Conservation (phyloP, 1,140 invertebrate genomes). For the Fopius arisanus region DNA sequence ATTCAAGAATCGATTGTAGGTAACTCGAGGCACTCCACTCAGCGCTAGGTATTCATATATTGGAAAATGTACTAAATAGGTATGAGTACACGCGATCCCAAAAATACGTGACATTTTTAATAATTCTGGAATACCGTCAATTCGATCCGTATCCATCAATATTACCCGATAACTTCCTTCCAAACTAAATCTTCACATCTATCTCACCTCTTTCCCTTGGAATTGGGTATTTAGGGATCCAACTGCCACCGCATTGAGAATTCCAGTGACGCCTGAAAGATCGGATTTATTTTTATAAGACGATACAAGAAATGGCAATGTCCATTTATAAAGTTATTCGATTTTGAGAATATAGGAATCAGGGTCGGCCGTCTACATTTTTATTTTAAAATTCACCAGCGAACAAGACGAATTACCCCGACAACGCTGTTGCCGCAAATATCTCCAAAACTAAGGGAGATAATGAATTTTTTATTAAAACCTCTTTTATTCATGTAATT, state of each 20-base stretch:
- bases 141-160: slow-evolving; percentile 10
- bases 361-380: not conserved
- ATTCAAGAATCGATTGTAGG: slow-evolving; percentile 20
- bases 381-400: not conserved
- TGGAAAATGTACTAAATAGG: not conserved
- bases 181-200: not conserved
- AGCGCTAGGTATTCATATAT: not conserved
- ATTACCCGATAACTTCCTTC: not conserved
- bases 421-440: too few species aligned
- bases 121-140: slow-evolving; percentile 5
- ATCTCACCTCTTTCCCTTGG: too few species aligned
- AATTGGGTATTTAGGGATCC: too few species aligned
- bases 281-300: not conserved
- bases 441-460: too few species aligned
- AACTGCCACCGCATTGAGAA: not conserved
- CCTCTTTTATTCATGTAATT: too few species aligned
- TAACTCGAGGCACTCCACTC: not conserved
- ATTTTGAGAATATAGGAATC: not conserved
- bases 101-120: slow-evolving; percentile 23
- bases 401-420: too few species aligned
- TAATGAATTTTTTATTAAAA: too few species aligned
- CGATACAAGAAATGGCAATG: not conserved
- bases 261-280: not conserved
- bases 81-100: slow-evolving; percentile 3
- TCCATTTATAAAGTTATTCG: not conserved